Percentiles rank a stretch among this genome's conserved stretches.
Conservation (phyloP, 2,113 vertebrate genomes). For the Progne subis region DNA sequence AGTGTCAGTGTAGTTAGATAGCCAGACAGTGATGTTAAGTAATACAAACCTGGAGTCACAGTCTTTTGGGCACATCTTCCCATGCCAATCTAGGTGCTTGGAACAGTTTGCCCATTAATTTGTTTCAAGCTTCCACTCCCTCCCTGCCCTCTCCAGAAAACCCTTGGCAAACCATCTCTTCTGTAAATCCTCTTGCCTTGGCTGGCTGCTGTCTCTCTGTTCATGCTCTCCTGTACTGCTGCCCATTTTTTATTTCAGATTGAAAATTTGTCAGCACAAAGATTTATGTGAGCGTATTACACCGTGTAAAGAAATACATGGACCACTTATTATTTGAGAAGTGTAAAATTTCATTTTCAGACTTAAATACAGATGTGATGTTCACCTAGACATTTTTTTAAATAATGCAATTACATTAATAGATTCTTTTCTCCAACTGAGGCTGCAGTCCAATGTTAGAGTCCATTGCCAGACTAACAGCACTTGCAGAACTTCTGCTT, state of each 20-base stretch:
- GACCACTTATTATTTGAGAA: background rate
- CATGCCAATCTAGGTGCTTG: background rate
- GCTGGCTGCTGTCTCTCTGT: background rate
- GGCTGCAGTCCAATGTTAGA: background rate
- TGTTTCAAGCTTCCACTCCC: slow-evolving; percentile 4
- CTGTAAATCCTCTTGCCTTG: background rate
- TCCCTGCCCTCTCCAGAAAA: background rate
- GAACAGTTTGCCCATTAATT: slow-evolving; percentile 8
- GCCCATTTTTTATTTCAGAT: background rate
- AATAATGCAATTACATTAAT: background rate
- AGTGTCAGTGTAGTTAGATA: background rate
- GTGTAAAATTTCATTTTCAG: background rate
- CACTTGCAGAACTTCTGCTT: background rate
- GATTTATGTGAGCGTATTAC: background rate
- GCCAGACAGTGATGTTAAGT: slow-evolving; percentile 40
- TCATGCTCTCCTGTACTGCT: background rate
- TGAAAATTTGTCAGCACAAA: background rate
- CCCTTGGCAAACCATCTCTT: slow-evolving; percentile 10
- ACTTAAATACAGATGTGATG: background rate
- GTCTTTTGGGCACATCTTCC: background rate
- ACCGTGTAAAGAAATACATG: background rate
- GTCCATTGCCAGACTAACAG: background rate
- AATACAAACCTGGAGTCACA: slow-evolving; percentile 12
- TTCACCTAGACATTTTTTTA: background rate
- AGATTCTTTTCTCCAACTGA: background rate